A percentile compares a stretch with the other conserved stretches of the same genome.
Conservation (phyloP, 2,797 vertebrate species). For the Protosalanx chinensis region DNA sequence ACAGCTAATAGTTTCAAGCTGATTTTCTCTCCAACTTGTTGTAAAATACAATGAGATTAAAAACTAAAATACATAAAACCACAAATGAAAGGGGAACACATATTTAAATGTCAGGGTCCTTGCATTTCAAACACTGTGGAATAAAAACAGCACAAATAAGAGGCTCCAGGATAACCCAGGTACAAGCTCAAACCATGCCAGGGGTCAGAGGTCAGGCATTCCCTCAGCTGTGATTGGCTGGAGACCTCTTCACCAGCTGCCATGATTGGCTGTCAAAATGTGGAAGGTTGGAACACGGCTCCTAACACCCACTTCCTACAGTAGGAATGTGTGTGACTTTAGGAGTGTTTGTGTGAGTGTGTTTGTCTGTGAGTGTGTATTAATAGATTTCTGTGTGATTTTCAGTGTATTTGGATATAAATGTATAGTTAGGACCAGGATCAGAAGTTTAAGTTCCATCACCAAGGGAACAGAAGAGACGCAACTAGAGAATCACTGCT, state of each 20-base stretch:
- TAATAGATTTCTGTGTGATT: neutral
- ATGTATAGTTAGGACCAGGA: conserved; percentile 42
- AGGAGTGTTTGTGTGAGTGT: neutral
- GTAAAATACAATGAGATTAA: conserved; percentile 4
- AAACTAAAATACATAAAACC: neutral
- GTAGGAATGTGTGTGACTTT: too few species aligned
- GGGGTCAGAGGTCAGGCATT: neutral
- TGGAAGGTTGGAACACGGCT: neutral
- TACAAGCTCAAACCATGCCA: neutral
- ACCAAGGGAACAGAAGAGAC: conserved; percentile 31
- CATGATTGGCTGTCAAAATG: neutral
- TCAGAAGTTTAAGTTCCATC: conserved; percentile 36
- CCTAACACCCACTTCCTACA: too few species aligned
- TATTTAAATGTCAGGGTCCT: conserved; percentile 25
- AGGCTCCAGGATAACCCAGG: neutral
- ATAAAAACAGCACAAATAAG: conserved; percentile 14
- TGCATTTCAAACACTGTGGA: conserved; percentile 29
- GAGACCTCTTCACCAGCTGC: neutral
- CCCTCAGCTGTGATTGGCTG: neutral
- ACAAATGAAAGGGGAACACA: neutral
- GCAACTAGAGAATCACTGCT: neutral
- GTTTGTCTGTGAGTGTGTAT: neutral
- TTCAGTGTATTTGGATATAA: neutral
- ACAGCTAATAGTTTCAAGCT: neutral
- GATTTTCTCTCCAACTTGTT: conserved; percentile 13